Evolutionary conservation across 2,797 vertebrate genomes (phyloP), one percentile per base, ranked within the genome.

Genomic region (Gymnoscopelus braueri): DNA sequence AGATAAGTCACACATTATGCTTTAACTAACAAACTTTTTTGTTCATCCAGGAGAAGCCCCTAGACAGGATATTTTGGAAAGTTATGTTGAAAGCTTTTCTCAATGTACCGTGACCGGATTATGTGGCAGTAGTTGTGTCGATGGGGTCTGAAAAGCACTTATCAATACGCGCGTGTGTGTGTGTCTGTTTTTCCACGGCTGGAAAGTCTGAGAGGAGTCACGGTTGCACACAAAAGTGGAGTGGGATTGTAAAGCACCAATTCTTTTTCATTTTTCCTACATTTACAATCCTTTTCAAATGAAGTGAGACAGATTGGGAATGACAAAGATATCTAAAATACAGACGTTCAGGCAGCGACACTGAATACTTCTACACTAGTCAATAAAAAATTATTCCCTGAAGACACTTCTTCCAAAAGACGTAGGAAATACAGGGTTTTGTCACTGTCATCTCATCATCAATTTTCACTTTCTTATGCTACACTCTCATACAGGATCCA

Each of bases 21-120:
- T 29, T 44, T 71, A 83, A 79, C 78, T 65, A 74, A 80, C 74
- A 77, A 74, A 71, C 67, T 84, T 72, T 87, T 84, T 58, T 88
- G 88, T 92, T 88, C 87, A 86, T 79, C 74, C 69, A 35, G 29
- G 56, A 57, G 74, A 79, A 60, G 78, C 79, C 82, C 81, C 83
- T 73, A 80, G 69, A 84, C 86, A 87, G 89, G 85, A 87, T 89
- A 89, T 89, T 87, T 87, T 87, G 81, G 80, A 86, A 84, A 88
- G 70, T 58, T 1, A 52, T 56, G 80, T 85, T 87, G 78, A 89
- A 88, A 90, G 80, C 79, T 72, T 69, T 80, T 58, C 7, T 80
- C 78, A 83, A 75, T 63, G 77, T 89, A 88, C 76, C 81, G 47
- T 90, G 89, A 89, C 83, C 79, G 78, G 67, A 80, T 82, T 80